Percentiles rank a stretch among this genome's conserved stretches.
Conservation (phyloP, 2,113 vertebrate genomes). For the Pangasianodon gigas region DNA sequence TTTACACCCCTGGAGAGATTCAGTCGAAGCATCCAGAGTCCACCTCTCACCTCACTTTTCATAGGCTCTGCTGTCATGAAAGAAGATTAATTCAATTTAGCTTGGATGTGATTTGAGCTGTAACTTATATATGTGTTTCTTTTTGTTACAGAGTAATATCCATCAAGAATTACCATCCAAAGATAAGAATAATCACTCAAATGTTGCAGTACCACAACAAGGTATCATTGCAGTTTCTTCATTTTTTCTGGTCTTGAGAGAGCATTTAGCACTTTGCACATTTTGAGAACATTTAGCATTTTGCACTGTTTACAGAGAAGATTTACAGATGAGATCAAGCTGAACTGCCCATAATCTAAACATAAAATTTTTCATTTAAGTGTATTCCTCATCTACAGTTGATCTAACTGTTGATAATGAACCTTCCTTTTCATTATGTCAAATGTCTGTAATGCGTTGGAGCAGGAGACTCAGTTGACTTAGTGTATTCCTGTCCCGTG, state of each 20-base stretch:
- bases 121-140: constrained; percentile 16
- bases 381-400: neutral
- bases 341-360: neutral
- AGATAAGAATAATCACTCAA: constrained; percentile 99
- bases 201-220: constrained; percentile 99
- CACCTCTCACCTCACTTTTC: constrained; percentile 19
- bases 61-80: constrained; percentile 31
- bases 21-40: neutral
- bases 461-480: constrained; percentile 30
- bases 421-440: constrained; percentile 22
- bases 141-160: constrained; percentile 88
- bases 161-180: constrained; percentile 98
- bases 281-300: neutral
- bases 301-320: neutral
- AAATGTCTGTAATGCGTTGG: constrained; percentile 19
- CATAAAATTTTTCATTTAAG: neutral
- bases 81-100: constrained; percentile 26
- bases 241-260: neutral
- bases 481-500: constrained; percentile 47
- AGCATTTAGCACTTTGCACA: no score
- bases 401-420: constrained; percentile 9
- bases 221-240: constrained; percentile 70
- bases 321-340: neutral
- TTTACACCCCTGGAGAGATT: constrained; percentile 32
- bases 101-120: constrained; percentile 3